Percentiles rank a stretch among this genome's conserved stretches.
Evolutionary conservation across 2,797 vertebrate species (phyloP).

Genomic region (Bovichtus variegatus): DNA sequence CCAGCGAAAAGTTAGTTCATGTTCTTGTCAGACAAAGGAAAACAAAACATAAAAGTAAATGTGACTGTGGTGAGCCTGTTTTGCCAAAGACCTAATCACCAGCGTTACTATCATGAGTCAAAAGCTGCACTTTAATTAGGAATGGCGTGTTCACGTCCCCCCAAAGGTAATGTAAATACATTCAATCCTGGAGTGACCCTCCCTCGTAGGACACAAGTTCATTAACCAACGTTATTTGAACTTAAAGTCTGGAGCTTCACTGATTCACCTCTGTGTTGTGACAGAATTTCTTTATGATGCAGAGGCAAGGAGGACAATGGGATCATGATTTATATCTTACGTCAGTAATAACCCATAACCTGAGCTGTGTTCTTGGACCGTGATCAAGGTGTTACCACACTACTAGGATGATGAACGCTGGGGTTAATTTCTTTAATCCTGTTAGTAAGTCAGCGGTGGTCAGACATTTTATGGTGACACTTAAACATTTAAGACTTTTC

Average conservation of each 20-base stretch:
- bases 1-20: constrained; percentile 21
- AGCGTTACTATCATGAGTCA: constrained; percentile 16
- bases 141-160: constrained; percentile 47
- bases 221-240: constrained; percentile 35
- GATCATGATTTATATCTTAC: constrained; percentile 2
- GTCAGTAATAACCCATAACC: constrained; percentile 24
- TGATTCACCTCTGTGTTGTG: constrained; percentile 35
- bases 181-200: constrained; percentile 40
- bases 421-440: constrained; percentile 28
- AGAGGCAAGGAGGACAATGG: constrained; percentile 8
- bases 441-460: constrained; percentile 8
- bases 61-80: constrained; percentile 12
- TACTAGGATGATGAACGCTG: constrained; percentile 30
- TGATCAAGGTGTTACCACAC: constrained; percentile 6
- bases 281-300: constrained; percentile 24
- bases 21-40: constrained; percentile 26
- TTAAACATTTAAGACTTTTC: background rate
- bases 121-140: constrained; percentile 23
- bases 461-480: constrained; percentile 12
- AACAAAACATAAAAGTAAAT: constrained; percentile 19
- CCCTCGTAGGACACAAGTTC: constrained; percentile 29
- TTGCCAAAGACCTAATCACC: constrained; percentile 9
- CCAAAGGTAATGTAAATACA: constrained; percentile 56
- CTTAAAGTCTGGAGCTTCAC: constrained; percentile 12
- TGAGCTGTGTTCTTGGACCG: constrained; percentile 15